phyloP scores from a whole-genome alignment of 2,888 invertebrate species.

The Netelia melanura region DNA sequence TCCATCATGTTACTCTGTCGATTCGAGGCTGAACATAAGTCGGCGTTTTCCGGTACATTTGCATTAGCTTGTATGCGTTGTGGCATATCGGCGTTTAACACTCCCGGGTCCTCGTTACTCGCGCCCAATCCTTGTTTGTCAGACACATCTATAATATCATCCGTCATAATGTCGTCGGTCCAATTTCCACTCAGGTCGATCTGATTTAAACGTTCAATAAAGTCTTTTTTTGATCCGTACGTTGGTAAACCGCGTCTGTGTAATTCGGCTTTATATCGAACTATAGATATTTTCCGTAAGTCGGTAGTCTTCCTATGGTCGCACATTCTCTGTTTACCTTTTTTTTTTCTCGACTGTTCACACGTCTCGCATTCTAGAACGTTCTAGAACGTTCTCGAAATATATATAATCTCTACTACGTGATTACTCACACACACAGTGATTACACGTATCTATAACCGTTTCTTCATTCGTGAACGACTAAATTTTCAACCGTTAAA shows the following conservation, averaged over 20 bases:
- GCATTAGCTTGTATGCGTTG: neutral
- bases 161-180: neutral
- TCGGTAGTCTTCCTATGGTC: too few species aligned
- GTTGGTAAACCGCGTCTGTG: slow-evolving; percentile 39
- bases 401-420: too few species aligned
- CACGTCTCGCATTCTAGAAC: too few species aligned
- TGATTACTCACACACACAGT: too few species aligned
- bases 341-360: too few species aligned
- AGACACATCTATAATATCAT: neutral
- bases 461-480: too few species aligned
- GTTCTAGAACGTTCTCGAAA: too few species aligned
- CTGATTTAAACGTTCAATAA: slow-evolving; percentile 29
- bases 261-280: slow-evolving; percentile 36
- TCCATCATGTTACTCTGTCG: neutral
- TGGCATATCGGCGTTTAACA: neutral
- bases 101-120: neutral
- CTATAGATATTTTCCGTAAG: neutral
- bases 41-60: too few species aligned
- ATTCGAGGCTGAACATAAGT: neutral
- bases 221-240: slow-evolving; percentile 25
- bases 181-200: slow-evolving; percentile 31
- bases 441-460: too few species aligned
- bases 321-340: too few species aligned
- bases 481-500: too few species aligned
- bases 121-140: neutral